Conservation (phyloP, 2,113 vertebrate species). For the Chaenocephalus aceratus region DNA sequence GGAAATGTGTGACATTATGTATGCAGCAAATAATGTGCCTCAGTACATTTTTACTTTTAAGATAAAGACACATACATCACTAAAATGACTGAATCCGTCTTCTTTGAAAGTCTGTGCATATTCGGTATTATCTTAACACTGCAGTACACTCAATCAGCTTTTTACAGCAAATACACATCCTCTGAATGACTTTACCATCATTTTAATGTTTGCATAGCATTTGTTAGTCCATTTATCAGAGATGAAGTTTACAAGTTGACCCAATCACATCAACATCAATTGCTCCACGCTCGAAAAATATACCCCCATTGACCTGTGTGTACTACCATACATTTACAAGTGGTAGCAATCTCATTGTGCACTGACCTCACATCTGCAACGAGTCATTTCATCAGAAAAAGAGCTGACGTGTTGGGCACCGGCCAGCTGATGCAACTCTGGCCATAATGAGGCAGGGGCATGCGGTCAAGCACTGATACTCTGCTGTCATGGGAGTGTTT, state of each 20-base stretch:
- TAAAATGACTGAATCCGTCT: background rate
- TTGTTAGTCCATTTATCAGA: constrained; percentile 1
- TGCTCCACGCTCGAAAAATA: background rate
- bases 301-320: constrained; percentile 12
- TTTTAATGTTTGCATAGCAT: background rate
- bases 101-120: background rate
- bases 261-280: background rate
- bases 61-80: background rate
- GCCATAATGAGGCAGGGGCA: constrained; percentile 59
- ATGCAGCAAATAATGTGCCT: constrained; percentile 7
- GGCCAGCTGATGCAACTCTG: constrained; percentile 58
- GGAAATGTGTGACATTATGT: constrained; percentile 14
- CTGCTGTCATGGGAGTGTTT: constrained; percentile 46
- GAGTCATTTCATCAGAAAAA: constrained; percentile 59
- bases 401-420: constrained; percentile 43
- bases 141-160: background rate
- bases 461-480: constrained; percentile 41
- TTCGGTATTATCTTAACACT: background rate
- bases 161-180: background rate
- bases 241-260: constrained; percentile 24
- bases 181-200: background rate
- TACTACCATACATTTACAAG: constrained; percentile 22
- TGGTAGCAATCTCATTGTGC: background rate
- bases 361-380: constrained; percentile 36
- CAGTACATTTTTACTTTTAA: background rate